These are phyloP conservation scores for Dinoponera quadriceps DNA, from an alignment of 1,140 invertebrate species.

Conservation along the genomic window DNA sequence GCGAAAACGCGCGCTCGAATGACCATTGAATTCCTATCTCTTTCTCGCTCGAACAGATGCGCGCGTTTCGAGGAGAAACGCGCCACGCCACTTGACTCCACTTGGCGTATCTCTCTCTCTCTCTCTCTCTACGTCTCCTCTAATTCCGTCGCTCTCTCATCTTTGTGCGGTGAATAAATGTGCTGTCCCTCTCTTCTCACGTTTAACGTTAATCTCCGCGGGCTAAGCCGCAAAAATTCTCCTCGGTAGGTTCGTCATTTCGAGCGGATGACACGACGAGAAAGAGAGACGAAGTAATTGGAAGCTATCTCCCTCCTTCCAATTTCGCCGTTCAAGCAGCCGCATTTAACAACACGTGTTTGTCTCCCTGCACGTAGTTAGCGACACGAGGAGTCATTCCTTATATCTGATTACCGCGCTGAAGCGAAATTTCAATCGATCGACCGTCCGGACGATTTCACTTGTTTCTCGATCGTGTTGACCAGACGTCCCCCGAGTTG, in stretches of 20 bases:
- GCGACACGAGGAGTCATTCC: too few relatives aligned
- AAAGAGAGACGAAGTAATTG: constrained; percentile 45
- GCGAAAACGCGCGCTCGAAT: background rate
- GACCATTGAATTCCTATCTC: too few relatives aligned
- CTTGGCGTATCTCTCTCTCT: constrained; percentile 67
- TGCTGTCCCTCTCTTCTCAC: background rate
- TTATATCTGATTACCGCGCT: too few relatives aligned
- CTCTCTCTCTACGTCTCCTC: background rate
- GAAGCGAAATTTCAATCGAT: background rate
- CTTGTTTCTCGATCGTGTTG: background rate
- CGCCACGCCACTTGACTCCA: constrained; percentile 79
- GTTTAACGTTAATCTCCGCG: constrained; percentile 1
- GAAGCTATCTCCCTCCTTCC: constrained; percentile 25
- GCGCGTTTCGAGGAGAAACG: constrained; percentile 14
- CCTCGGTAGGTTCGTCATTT: too few relatives aligned
- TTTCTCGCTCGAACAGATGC: constrained; percentile 47
- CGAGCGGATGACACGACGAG: too few relatives aligned
- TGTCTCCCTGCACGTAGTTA: background rate
- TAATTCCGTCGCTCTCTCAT: constrained; percentile 39
- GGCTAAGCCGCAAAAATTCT: too few relatives aligned
- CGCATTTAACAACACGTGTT: constrained; percentile 54
- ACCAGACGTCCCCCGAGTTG: constrained; percentile 32
- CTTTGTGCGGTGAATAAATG: constrained; percentile 50
- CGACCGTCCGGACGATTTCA: background rate
- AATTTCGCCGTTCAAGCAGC: constrained; percentile 46